These are phyloP conservation scores for Aspidapion aeneum DNA, from an alignment of 2,888 invertebrate genomes.

Conservation along the genomic window DNA sequence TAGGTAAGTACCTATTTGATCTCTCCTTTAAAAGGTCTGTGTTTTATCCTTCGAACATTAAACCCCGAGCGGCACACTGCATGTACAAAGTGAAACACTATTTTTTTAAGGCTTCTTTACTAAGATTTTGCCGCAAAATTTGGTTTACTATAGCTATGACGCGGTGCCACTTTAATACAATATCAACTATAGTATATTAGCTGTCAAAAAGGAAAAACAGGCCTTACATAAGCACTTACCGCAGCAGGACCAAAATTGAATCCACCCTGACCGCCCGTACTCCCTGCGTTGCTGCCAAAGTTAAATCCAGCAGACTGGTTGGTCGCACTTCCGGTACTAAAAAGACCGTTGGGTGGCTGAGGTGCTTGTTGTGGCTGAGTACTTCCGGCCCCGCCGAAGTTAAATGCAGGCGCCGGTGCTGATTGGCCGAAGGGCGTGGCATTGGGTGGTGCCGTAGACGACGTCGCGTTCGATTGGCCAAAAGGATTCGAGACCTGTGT, in stretches of 20 bases:
- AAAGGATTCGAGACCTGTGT: background rate
- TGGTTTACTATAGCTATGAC: too few relatives aligned
- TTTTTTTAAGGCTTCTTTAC: too few relatives aligned
- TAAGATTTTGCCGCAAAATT: too few relatives aligned
- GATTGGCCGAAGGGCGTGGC: constrained; percentile 1
- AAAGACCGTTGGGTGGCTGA: constrained; percentile 1
- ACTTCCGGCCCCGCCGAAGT: constrained; percentile 36
- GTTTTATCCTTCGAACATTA: too few relatives aligned
- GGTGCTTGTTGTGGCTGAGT: constrained; percentile 7
- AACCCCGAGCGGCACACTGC: too few relatives aligned
- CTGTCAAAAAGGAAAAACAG: too few relatives aligned
- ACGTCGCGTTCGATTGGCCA: background rate
- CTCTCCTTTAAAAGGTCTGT: too few relatives aligned
- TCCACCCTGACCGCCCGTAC: constrained; percentile 31
- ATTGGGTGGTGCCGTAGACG: background rate
- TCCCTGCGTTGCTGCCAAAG: constrained; percentile 13
- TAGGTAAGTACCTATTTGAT: too few relatives aligned
- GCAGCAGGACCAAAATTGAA: constrained; percentile 38
- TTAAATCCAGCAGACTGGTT: background rate
- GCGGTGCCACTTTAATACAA: too few relatives aligned
- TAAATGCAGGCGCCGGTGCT: constrained; percentile 34
- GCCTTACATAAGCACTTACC: too few relatives aligned
- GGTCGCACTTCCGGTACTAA: constrained; percentile 7
- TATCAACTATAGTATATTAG: too few relatives aligned
- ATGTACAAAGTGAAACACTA: too few relatives aligned